phyloP scores from a whole-genome alignment of 2,113 vertebrate genomes.

The Malurus elegans region DNA sequence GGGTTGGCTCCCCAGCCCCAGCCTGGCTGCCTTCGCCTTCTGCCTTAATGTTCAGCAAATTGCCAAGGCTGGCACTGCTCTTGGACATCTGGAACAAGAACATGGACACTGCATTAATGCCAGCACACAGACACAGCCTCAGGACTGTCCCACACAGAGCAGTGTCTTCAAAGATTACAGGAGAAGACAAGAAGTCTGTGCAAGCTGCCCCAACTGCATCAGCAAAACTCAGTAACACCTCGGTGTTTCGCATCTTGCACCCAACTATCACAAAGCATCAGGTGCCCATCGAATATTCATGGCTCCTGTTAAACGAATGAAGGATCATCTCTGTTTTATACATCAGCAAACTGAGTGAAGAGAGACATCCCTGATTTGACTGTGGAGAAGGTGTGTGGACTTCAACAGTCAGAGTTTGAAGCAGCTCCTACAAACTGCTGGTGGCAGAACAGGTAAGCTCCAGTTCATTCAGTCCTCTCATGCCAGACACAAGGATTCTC shows the following conservation, averaged over 20 bases:
- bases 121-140: not conserved
- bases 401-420: not conserved
- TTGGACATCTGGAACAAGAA: conserved; percentile 83
- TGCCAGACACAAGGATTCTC: not conserved
- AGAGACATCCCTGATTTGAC: not conserved
- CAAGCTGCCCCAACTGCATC: not conserved
- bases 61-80: conserved; percentile 84
- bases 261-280: not conserved
- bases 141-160: not conserved
- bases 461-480: not conserved
- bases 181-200: not conserved
- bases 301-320: not conserved
- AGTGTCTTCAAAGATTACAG: not conserved
- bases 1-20: conserved; percentile 75
- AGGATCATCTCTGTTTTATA: not conserved
- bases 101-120: conserved; percentile 18
- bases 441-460: not conserved
- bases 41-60: conserved; percentile 84
- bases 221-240: not conserved
- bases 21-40: conserved; percentile 82
- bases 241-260: not conserved
- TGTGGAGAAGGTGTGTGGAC: not conserved
- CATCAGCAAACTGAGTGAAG: not conserved
- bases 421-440: not conserved
- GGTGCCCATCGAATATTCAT: not conserved